A percentile compares a stretch with the other conserved stretches of the same genome.
phyloP scores from a whole-genome alignment of 2,113 vertebrate genomes.

The Archocentrus centrarchus region DNA sequence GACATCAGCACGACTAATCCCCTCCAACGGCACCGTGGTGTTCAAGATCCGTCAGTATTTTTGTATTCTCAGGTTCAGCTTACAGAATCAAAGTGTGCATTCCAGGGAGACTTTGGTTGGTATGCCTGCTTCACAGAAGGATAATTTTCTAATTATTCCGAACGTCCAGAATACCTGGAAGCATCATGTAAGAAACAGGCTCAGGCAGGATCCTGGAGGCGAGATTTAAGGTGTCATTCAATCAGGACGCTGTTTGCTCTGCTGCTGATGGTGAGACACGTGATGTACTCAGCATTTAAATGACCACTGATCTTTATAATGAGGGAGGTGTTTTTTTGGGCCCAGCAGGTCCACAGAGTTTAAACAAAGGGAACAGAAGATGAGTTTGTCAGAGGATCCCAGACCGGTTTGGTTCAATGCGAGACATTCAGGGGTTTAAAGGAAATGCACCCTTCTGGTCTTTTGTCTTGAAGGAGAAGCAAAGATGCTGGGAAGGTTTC shows the following conservation, averaged over 20 bases:
- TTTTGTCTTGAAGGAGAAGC: background rate
- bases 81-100: background rate
- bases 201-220: background rate
- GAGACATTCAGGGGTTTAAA: background rate
- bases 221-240: background rate
- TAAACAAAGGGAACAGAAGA: background rate
- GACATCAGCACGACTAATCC: background rate
- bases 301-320: background rate
- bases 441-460: background rate
- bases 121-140: background rate
- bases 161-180: background rate
- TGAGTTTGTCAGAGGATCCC: background rate
- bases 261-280: background rate
- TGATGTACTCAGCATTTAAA: background rate
- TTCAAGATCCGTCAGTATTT: background rate
- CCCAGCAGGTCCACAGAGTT: background rate
- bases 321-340: rapidly evolving
- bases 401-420: background rate
- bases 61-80: background rate
- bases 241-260: background rate
- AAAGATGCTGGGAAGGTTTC: background rate
- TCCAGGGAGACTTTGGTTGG: background rate
- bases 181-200: background rate
- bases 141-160: background rate
- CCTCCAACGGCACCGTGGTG: background rate